phyloP scores from a whole-genome alignment of 2,113 vertebrate genomes.

The Columba janthina region DNA sequence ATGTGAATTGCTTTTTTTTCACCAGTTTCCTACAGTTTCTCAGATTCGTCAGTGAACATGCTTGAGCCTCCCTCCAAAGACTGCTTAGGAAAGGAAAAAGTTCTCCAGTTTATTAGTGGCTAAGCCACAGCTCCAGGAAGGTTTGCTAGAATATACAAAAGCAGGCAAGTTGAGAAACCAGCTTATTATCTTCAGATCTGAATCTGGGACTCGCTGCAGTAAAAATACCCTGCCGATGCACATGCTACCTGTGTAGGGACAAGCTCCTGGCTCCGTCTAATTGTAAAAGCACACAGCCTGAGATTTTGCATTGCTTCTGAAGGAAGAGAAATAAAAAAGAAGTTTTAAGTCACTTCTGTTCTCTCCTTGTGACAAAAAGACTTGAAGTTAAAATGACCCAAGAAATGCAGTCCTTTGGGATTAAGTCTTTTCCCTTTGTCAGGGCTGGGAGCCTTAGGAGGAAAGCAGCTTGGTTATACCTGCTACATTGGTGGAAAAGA shows the following conservation, averaged over 20 bases:
- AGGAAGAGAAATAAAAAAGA: neutral
- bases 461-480: neutral
- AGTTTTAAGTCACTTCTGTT: neutral
- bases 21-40: neutral
- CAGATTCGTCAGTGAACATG: neutral
- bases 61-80: slow-evolving; percentile 37
- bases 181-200: neutral
- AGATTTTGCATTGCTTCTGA: neutral
- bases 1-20: neutral
- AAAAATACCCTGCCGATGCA: neutral
- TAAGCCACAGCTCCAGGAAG: slow-evolving; percentile 22
- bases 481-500: neutral
- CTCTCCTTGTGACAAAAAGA: neutral
- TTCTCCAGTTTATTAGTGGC: neutral
- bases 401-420: neutral
- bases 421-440: neutral
- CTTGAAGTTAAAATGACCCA: neutral
- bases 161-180: neutral
- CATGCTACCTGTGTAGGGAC: neutral
- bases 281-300: neutral
- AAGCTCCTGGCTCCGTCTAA: neutral
- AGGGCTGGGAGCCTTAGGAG: neutral
- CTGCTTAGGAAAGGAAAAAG: slow-evolving; percentile 28
- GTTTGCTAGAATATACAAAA: neutral
- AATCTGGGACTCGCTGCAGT: neutral